Percentiles rank a stretch among this genome's conserved stretches.
Conservation (phyloP, 35 echinoderm and acorn worm species). For the Heliocidaris tuberculata region DNA sequence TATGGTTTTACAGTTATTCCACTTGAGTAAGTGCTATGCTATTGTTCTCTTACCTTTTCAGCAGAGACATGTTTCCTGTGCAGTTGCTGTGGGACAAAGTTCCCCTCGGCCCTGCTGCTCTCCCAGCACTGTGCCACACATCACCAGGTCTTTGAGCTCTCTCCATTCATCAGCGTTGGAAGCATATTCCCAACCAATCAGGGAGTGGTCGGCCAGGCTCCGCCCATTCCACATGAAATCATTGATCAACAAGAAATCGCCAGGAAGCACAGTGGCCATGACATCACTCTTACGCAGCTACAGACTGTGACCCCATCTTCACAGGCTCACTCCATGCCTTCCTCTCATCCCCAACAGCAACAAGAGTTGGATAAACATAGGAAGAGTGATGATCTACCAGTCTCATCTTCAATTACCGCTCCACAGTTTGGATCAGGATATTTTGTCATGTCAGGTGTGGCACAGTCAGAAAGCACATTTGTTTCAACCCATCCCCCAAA, state of each 20-base stretch:
- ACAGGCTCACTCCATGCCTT: not conserved
- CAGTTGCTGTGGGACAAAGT: conserved; percentile 30
- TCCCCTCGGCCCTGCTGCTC: conserved; percentile 2
- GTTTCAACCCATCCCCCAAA: not conserved
- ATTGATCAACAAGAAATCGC: not conserved
- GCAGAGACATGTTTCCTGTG: conserved; percentile 28
- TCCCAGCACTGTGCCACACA: conserved; percentile 24
- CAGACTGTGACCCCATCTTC: conserved; percentile 8
- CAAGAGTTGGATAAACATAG: not conserved
- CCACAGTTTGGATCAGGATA: not conserved
- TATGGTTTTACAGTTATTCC: too few species aligned
- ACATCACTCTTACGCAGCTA: not conserved
- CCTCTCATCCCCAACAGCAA: not conserved
- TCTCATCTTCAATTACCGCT: not conserved
- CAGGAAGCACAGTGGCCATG: not conserved
- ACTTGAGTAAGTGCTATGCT: not conserved
- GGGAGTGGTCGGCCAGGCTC: not conserved
- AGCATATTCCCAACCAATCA: not conserved
- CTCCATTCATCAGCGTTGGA: conserved; percentile 31
- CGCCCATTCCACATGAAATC: not conserved
- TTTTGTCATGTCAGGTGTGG: not conserved
- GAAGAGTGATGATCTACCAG: not conserved
- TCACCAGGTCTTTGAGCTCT: conserved; percentile 3
- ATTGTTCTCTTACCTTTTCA: not conserved
- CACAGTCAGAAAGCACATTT: not conserved